Base-by-base conservation (phyloP, 2,888 invertebrate genomes). In the Orchesella flavescens region DNA sequence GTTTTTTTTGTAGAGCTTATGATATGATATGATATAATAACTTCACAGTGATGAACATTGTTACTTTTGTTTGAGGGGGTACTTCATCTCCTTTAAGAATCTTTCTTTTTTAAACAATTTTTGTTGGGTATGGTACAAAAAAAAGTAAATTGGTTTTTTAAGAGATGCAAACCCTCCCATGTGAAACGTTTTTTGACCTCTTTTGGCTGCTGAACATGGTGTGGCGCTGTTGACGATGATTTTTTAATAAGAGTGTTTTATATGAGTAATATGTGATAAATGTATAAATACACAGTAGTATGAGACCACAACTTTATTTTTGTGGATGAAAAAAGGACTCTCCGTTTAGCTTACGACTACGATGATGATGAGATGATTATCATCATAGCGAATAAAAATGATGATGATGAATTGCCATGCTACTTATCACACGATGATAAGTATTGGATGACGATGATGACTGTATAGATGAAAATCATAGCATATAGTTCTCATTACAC, bases 121-220 rank as follows among this genome's bases (percentile, higher is more conserved):
- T 53, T n/a, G n/a, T 53, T 53, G 53, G 53, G 17, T n/a, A n/a
- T 3, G 17, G 17, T 53, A 23, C 23, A 24, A 43, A 23, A 43
- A 23, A 3, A 49, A 5, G 23, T 44, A 49, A 21, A 23, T 71
- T 15, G 19, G 21, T 19, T 15, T 57, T 57, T 10, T 43, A 61
- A 34, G 72, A 17, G 49, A 65, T 43, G 9, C 21, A 43, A 24
- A 24, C 15, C 15, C 61, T 59, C 49, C 71, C 43, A 78, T 61
- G 46, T 69, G 46, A 78, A 78, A 61, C 78, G 78, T 46, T 69
- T 71, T 71, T 78, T 71, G 78, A 78, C 78, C 78, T 57, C 69
- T 78, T 78, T 78, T 78, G 78, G 71, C 78, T 57, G 21, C 61
- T 69, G 57, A 78, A 19, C 59, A 55, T 15, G 24, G n/a, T 24